Evolutionary conservation across 2,797 vertebrate species (phyloP).

Genomic region (Garrulus glandarius): DNA sequence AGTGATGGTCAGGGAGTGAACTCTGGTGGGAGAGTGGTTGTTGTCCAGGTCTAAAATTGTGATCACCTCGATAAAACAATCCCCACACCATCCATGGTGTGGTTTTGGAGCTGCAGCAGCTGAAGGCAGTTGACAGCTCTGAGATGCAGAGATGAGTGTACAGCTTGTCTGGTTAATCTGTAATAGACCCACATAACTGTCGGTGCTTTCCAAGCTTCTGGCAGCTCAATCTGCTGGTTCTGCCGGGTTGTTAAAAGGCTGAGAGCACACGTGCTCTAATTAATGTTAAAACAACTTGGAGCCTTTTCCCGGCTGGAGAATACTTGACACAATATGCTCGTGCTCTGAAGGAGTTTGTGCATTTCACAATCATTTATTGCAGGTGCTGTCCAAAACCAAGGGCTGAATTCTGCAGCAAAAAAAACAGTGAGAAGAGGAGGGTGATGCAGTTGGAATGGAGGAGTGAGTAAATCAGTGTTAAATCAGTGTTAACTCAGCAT

Average conservation of each 20-base stretch:
- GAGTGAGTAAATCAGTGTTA: conserved; percentile 65
- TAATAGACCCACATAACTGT: background rate
- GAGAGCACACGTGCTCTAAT: background rate
- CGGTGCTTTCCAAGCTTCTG: background rate
- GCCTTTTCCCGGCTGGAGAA: background rate
- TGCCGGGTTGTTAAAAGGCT: background rate
- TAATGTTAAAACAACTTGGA: background rate
- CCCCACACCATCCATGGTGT: background rate
- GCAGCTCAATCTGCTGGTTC: background rate
- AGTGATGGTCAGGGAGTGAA: background rate
- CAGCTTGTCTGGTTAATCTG: background rate
- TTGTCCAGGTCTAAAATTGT: background rate
- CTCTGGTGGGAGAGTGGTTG: background rate
- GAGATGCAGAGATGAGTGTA: background rate
- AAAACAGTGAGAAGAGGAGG: conserved; percentile 34
- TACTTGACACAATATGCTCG: background rate
- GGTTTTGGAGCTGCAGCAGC: background rate
- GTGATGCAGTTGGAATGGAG: conserved; percentile 61
- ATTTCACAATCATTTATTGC: background rate
- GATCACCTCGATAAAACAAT: background rate
- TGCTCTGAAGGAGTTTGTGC: background rate
- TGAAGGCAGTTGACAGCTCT: background rate
- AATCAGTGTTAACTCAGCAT: background rate
- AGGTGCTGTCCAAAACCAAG: conserved; percentile 5
- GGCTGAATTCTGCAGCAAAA: background rate